These are phyloP conservation scores for Oreochromis tanganicae DNA, from an alignment of 2,113 vertebrate species.

Conservation along the genomic window DNA sequence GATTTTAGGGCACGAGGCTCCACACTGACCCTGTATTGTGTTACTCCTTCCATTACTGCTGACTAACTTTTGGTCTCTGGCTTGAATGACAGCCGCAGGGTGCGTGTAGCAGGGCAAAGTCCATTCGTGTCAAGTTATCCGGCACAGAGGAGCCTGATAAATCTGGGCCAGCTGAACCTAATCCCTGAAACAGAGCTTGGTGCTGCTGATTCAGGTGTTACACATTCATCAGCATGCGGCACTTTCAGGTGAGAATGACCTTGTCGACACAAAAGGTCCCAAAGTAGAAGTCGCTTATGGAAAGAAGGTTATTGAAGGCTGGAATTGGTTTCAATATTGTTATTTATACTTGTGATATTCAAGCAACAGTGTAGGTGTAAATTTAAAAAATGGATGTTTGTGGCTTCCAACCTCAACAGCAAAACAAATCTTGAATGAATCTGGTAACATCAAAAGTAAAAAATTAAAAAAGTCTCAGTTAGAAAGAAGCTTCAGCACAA, in stretches of 20 bases:
- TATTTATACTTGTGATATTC: not conserved
- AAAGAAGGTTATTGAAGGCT: not conserved
- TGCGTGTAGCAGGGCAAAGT: not conserved
- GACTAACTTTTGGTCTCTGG: conserved; percentile 49
- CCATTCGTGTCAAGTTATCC: conserved; percentile 54
- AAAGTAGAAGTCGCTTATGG: not conserved
- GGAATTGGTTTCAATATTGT: not conserved
- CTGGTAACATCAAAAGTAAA: not conserved
- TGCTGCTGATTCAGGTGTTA: conserved; percentile 28
- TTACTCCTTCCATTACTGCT: conserved; percentile 67
- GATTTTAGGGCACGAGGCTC: conserved; percentile 24
- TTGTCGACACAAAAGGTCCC: not conserved
- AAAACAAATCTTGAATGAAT: not conserved
- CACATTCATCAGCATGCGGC: conserved; percentile 22
- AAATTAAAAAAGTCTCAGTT: not conserved
- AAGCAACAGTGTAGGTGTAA: not conserved
- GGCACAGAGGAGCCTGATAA: conserved; percentile 39
- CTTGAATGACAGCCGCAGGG: conserved; percentile 52
- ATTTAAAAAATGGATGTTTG: not conserved
- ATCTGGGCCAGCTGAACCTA: conserved; percentile 58
- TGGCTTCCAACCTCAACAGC: not conserved
- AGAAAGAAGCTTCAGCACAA: not conserved
- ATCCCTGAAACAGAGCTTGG: conserved; percentile 57
- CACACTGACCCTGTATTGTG: conserved; percentile 36
- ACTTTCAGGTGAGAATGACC: conserved; percentile 11